These are phyloP conservation scores for Seriola aureovittata DNA, from an alignment of 2,113 vertebrate genomes.

Conservation along the genomic window DNA sequence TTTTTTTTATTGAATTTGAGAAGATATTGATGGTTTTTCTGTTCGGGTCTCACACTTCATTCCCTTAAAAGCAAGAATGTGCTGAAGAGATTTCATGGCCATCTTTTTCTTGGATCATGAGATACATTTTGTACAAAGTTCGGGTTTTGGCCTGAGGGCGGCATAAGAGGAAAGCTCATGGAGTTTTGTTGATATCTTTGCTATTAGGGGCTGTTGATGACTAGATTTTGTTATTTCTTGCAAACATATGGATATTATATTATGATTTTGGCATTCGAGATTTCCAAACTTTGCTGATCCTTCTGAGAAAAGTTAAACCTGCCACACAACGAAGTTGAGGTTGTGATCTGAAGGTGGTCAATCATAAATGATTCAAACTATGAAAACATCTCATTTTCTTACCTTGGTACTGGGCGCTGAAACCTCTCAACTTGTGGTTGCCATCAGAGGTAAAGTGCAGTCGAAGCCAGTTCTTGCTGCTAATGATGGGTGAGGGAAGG, in stretches of 20 bases:
- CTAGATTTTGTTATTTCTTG: constrained; percentile 1
- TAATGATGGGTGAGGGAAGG: constrained; percentile 96
- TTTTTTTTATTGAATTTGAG: background rate
- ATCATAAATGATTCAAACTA: background rate
- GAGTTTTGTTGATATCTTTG: background rate
- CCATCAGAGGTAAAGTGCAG: constrained; percentile 97
- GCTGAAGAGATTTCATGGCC: no score
- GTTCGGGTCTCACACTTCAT: background rate
- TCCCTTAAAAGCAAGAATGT: no score
- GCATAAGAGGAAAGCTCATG: no score
- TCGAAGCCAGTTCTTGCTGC: constrained; percentile 98
- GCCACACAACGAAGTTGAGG: background rate
- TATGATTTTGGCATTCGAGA: background rate
- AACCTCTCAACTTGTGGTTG: constrained; percentile 96
- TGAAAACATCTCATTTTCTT: constrained; percentile 28
- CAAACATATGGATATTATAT: background rate
- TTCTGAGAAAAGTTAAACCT: background rate
- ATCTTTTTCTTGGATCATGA: no score
- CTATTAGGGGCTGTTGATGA: background rate
- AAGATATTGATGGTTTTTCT: background rate
- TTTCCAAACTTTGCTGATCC: background rate
- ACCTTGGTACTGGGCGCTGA: constrained; percentile 99
- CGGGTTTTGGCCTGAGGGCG: no score
- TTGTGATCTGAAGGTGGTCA: background rate
- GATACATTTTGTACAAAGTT: no score